phyloP scores from a whole-genome alignment of 2,888 invertebrate genomes.

The Temnothorax ravouxi region DNA sequence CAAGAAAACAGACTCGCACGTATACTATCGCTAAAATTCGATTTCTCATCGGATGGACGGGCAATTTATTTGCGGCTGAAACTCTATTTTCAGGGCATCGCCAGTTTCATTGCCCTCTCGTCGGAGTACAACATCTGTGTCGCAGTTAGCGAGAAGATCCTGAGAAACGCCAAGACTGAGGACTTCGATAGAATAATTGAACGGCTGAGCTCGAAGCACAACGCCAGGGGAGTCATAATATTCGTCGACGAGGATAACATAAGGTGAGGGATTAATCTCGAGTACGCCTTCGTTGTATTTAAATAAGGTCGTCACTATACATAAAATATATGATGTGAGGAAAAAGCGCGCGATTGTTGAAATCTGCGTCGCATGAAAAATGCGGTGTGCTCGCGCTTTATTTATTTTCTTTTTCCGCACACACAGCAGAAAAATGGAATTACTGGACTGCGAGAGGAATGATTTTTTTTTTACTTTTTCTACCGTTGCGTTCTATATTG shows the following conservation, averaged over 20 bases:
- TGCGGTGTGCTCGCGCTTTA: not conserved
- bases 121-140: conserved; percentile 87
- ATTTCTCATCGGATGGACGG: not conserved
- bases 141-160: conserved; percentile 88
- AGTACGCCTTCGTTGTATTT: conserved; percentile 6
- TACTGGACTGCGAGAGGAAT: conserved; percentile 15
- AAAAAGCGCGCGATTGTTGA: conserved; percentile 33
- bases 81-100: conserved; percentile 87
- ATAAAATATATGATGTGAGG: conserved; percentile 1
- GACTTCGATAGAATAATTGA: conserved; percentile 89
- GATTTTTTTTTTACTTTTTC: conserved; percentile 27
- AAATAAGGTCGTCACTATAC: not conserved
- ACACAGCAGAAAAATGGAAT: conserved; percentile 34
- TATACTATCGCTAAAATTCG: not conserved
- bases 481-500: not conserved
- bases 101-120: conserved; percentile 88
- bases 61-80: conserved; percentile 36
- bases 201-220: conserved; percentile 88
- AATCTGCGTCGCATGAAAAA: conserved; percentile 31
- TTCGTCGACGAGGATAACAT: conserved; percentile 92
- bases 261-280: conserved; percentile 83
- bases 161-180: conserved; percentile 87
- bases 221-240: conserved; percentile 90
- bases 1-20: not conserved
- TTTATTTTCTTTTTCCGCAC: conserved; percentile 21